A percentile compares a stretch with the other conserved stretches of the same genome.
These are phyloP conservation scores for Caenorhabditis parvicauda DNA, from an alignment of 2,888 invertebrate species.

Conservation along the genomic window DNA sequence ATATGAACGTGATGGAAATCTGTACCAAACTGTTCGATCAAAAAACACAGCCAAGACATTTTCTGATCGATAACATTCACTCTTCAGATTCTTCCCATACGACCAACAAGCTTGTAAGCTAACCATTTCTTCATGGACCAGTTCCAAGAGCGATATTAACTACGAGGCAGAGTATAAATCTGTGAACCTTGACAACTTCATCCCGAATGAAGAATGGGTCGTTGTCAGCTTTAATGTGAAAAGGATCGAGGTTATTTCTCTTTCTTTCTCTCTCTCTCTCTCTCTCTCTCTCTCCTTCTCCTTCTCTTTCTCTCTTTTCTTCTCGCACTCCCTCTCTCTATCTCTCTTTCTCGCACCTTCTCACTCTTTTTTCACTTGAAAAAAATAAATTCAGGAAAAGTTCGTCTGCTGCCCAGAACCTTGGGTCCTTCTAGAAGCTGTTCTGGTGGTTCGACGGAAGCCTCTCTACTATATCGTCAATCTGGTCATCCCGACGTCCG, in stretches of 20 bases:
- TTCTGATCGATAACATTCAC: too few species aligned
- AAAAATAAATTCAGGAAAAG: constrained; percentile 41
- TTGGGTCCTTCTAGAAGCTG: constrained; percentile 58
- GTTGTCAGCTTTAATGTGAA: constrained; percentile 55
- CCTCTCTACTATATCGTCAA: constrained; percentile 57
- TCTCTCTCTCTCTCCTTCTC: neutral
- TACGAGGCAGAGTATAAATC: constrained; percentile 50
- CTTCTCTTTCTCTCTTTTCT: too few species aligned
- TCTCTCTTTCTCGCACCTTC: too few species aligned
- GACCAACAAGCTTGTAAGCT: constrained; percentile 59
- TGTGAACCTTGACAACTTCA: constrained; percentile 59
- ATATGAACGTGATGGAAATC: too few species aligned
- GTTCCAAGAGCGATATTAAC: constrained; percentile 56
- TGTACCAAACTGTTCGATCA: too few species aligned
- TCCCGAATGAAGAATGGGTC: constrained; percentile 61
- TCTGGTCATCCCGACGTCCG: constrained; percentile 64
- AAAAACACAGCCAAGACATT: too few species aligned
- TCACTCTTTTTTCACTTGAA: too few species aligned
- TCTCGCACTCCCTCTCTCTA: too few species aligned
- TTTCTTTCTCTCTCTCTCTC: neutral
- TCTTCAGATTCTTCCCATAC: constrained; percentile 59
- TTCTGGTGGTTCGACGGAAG: constrained; percentile 55
- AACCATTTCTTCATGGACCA: constrained; percentile 59
- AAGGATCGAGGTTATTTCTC: constrained; percentile 40
- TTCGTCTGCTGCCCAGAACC: constrained; percentile 61